Conservation (phyloP, 2,888 invertebrate species). For the Parnassius mnemosyne region DNA sequence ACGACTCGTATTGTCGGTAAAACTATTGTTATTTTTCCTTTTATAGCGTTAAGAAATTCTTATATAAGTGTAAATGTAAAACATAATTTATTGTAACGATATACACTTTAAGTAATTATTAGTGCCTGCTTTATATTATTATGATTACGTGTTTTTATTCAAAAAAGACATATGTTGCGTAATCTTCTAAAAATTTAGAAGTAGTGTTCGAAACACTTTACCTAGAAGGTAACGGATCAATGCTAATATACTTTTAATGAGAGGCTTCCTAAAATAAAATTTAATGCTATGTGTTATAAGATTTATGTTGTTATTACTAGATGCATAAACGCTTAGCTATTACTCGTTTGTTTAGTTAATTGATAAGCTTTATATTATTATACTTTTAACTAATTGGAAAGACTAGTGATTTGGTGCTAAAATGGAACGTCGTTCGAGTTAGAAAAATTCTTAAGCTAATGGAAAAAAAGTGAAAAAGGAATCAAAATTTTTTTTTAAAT, state of each 20-base stretch:
- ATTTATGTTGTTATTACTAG: conserved; percentile 78
- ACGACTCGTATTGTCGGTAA: conserved; percentile 35
- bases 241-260: conserved; percentile 54
- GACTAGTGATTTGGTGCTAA: conserved; percentile 80
- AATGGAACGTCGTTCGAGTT: conserved; percentile 68
- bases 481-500: conserved; percentile 48
- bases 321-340: conserved; percentile 77
- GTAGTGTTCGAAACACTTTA: conserved; percentile 65
- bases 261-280: conserved; percentile 73
- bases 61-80: conserved; percentile 68
- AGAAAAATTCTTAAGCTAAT: conserved; percentile 45
- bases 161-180: conserved; percentile 76
- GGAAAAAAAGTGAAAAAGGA: conserved; percentile 44
- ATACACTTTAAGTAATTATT: conserved; percentile 73
- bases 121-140: conserved; percentile 76
- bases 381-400: conserved; percentile 73
- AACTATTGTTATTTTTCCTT: conserved; percentile 56
- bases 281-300: conserved; percentile 72
- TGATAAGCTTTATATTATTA: conserved; percentile 74
- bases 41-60: conserved; percentile 64
- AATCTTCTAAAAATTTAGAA: conserved; percentile 54
- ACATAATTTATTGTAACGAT: conserved; percentile 77
- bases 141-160: conserved; percentile 58
- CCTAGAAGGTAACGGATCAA: conserved; percentile 43
- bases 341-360: conserved; percentile 69